phyloP scores from a whole-genome alignment of 2,113 vertebrate species.

The Thamnophis sirtalis region DNA sequence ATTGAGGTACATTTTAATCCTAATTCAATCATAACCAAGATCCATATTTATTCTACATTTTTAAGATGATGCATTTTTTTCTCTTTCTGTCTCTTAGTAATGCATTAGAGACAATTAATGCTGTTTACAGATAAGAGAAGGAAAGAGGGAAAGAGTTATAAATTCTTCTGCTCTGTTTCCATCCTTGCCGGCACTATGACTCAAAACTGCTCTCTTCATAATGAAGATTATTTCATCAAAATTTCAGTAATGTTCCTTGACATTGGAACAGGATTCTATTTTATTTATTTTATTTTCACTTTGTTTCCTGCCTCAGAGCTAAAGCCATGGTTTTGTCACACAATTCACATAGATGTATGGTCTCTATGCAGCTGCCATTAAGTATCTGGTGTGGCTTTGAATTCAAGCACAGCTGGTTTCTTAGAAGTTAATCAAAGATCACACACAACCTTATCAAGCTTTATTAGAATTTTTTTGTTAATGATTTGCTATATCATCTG shows the following conservation, averaged over 20 bases:
- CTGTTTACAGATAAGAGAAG: not conserved
- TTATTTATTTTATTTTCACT: not conserved
- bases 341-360: not conserved
- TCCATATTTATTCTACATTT: not conserved
- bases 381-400: rapidly evolving
- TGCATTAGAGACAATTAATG: not conserved
- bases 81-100: not conserved
- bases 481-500: not conserved
- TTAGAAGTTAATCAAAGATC: not conserved
- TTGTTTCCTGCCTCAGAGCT: not conserved
- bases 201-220: not conserved
- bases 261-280: not conserved
- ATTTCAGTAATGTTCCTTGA: not conserved
- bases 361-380: not conserved
- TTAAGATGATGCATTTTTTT: not conserved
- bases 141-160: not conserved
- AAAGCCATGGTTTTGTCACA: not conserved
- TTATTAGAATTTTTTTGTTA: not conserved
- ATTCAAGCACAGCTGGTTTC: not conserved
- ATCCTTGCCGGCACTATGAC: not conserved
- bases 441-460: not conserved
- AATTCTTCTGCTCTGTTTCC: not conserved
- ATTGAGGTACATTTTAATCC: not conserved
- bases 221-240: not conserved
- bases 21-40: not conserved